Evolutionary conservation across 2,797 vertebrate genomes (phyloP).

Genomic region (Sebastes cheni): DNA sequence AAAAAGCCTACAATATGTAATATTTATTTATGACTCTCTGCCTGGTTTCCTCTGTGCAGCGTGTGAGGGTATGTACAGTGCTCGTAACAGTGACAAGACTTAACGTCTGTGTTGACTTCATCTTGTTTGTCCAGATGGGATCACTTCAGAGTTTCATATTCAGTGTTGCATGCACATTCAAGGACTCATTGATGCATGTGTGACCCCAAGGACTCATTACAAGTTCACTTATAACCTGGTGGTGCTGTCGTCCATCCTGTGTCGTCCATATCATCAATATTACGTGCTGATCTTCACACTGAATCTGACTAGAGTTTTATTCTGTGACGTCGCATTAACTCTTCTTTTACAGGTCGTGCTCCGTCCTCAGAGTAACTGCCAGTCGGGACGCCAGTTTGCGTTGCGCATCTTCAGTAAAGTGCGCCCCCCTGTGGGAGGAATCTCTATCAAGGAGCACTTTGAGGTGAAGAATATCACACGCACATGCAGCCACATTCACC

Average conservation of each 20-base stretch:
- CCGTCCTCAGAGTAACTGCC: conserved; percentile 93
- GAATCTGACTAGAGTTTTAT: not conserved
- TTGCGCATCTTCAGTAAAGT: conserved; percentile 98
- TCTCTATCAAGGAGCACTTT: conserved; percentile 99
- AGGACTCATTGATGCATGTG: conserved; percentile 30
- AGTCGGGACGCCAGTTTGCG: conserved; percentile 94
- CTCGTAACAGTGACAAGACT: conserved; percentile 32
- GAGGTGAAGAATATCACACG: conserved; percentile 82
- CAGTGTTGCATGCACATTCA: conserved; percentile 54
- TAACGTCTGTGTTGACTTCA: conserved; percentile 47
- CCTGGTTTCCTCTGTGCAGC: conserved; percentile 82
- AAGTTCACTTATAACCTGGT: not conserved
- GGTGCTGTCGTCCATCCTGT: conserved; percentile 10
- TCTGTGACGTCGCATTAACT: not conserved
- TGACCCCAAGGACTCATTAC: not conserved
- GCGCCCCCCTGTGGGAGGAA: conserved; percentile 96
- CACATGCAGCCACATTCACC: not conserved
- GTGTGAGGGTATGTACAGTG: conserved; percentile 84
- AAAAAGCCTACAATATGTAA: not conserved
- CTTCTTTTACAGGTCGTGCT: conserved; percentile 88
- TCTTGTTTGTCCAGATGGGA: conserved; percentile 46
- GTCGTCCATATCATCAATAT: conserved; percentile 20
- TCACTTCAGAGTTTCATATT: conserved; percentile 33
- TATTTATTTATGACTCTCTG: conserved; percentile 54
- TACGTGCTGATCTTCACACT: not conserved